Base-by-base conservation (phyloP, 1,140 invertebrate species). In the Drosophila mojavensis region DNA sequence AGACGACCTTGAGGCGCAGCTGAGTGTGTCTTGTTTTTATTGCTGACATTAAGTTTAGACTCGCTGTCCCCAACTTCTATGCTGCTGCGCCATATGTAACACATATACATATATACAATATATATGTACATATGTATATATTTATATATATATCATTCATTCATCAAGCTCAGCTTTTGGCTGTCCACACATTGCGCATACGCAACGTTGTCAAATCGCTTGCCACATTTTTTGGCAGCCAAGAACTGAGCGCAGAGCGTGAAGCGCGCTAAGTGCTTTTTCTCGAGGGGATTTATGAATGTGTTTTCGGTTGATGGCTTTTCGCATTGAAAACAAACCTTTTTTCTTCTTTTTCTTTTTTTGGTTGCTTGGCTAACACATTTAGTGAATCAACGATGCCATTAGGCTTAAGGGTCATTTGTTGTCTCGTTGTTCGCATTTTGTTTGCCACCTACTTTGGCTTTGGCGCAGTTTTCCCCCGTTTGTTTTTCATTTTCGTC, bases 181-280 rank as follows among this genome's bases (percentile, higher is more conserved):
- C 10, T 11, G 36, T 76, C 41, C 62, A 58, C 53, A n/a, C 43
- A 56, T 77, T 64, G 70, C 75, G 70, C 63, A 73, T 74, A 68
- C 69, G 75, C 75, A 51, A 39, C 43, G 63, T 68, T 59, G 63
- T 55, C 69, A 82, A 82, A 76, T 79, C 54, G 55, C 28, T 51
- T 55, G 75, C 64, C 65, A 75, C 69, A 71, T 67, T 78, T 69
- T 69, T 51, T 45, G 51, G 28, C 53, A 51, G 79, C 75, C 82
- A 88, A 83, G 83, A 82, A 82, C 83, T 79, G 54, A 10, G 69
- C 43, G 36, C 58, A 45, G 63, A 77, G 75, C 84, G 84, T 88
- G 84, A 88, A 88, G 78, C 78, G 55, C 63, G 61, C 61, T 66
- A 71, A 64, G 73, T 65, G 68, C 48, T 55, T 60, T 39, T 33